A percentile compares a stretch with the other conserved stretches of the same genome.
Conservation (phyloP, 2,888 invertebrate species). For the Acrocyrtus sp. region DNA sequence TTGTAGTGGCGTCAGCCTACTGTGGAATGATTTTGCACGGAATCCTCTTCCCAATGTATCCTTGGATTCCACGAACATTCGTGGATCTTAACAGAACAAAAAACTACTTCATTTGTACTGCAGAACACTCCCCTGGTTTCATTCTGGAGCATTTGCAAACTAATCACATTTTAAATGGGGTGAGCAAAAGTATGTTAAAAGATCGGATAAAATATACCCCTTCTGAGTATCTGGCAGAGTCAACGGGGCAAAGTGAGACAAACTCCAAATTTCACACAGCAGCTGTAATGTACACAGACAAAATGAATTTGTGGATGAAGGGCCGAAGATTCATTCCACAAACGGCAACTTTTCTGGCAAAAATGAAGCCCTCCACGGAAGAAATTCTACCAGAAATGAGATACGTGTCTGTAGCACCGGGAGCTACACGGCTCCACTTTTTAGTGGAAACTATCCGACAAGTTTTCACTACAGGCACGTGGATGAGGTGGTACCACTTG, state of each 20-base stretch:
- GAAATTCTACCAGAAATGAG: conserved; percentile 17
- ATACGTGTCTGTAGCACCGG: conserved; percentile 24
- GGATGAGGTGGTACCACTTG: conserved; percentile 30
- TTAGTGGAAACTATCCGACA: conserved; percentile 19
- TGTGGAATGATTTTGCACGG: conserved; percentile 36
- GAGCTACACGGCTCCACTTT: conserved; percentile 31
- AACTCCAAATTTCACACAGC: conserved; percentile 1
- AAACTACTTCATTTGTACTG: conserved; percentile 30
- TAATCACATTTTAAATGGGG: conserved; percentile 24
- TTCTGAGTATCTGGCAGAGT: conserved; percentile 3
- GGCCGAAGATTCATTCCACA: neutral
- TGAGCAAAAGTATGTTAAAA: conserved; percentile 2
- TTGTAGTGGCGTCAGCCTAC: conserved; percentile 13
- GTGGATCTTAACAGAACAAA: conserved; percentile 24
- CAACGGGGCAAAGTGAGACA: neutral
- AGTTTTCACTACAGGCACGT: conserved; percentile 17
- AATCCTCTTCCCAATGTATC: conserved; percentile 19
- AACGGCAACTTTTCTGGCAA: neutral
- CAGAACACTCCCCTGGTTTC: conserved; percentile 5
- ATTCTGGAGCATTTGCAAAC: conserved; percentile 6
- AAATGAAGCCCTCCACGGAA: conserved; percentile 11
- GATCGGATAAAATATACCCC: neutral
- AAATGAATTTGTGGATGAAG: conserved; percentile 31
- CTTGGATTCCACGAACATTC: conserved; percentile 37
- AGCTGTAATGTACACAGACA: conserved; percentile 22